Evolutionary conservation across 2,113 vertebrate species (phyloP).

Genomic region (Dromaius novaehollandiae): DNA sequence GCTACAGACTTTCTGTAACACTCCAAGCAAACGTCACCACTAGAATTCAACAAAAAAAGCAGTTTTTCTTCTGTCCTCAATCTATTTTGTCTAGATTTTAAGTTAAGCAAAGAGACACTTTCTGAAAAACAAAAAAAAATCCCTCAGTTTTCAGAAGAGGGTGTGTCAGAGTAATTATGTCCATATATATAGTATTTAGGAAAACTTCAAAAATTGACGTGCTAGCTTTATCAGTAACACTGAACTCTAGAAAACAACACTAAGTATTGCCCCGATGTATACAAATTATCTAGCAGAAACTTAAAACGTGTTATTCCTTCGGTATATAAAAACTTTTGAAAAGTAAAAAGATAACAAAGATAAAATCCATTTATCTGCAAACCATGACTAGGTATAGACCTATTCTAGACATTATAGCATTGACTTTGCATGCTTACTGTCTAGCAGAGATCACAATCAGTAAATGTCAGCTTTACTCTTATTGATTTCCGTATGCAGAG

Average conservation of each 20-base stretch:
- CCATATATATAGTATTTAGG: neutral
- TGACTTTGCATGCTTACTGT: neutral
- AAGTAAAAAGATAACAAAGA: neutral
- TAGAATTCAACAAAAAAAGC: neutral
- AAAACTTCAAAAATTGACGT: neutral
- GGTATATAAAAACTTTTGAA: neutral
- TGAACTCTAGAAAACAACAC: neutral
- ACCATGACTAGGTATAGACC: neutral
- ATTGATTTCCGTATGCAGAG: neutral
- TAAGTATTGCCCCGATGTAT: neutral
- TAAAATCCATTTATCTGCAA: neutral
- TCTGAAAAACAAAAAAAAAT: neutral
- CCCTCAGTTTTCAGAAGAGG: neutral
- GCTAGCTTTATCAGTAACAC: neutral
- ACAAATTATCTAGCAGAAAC: neutral
- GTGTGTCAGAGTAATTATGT: neutral
- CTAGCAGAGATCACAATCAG: neutral
- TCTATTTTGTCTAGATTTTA: neutral
- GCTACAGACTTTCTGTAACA: neutral
- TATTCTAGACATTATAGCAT: neutral
- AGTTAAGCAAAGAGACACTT: neutral
- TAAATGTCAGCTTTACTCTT: neutral
- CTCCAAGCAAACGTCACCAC: neutral
- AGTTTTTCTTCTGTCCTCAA: neutral
- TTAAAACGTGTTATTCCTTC: neutral